Evolutionary conservation across 2,888 invertebrate species (phyloP).

Genomic region (Melinopterus prodromus): DNA sequence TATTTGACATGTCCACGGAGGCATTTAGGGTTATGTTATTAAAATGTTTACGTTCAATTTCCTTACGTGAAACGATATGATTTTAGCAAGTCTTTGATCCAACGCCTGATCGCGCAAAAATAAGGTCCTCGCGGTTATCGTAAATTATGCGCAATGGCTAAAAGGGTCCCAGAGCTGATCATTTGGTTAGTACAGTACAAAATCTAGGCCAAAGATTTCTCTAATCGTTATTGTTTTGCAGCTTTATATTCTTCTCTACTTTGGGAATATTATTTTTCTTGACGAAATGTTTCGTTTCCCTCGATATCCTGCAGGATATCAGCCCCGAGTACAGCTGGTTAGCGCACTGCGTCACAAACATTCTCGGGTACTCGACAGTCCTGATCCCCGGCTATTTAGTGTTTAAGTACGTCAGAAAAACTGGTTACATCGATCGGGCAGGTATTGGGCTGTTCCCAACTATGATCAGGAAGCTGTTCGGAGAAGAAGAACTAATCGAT

Average conservation of each 20-base stretch:
- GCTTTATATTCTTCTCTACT: slow-evolving; percentile 58
- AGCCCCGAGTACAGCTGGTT: slow-evolving; percentile 75
- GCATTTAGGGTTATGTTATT: slow-evolving; percentile 20
- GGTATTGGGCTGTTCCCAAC: slow-evolving; percentile 66
- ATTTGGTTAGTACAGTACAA: slow-evolving; percentile 8
- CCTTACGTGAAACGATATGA: slow-evolving; percentile 9
- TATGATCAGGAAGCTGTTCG: slow-evolving; percentile 64
- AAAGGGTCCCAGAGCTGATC: background rate
- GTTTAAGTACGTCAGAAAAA: slow-evolving; percentile 80
- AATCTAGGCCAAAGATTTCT: background rate
- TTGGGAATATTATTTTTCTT: slow-evolving; percentile 60
- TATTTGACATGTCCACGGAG: slow-evolving; percentile 11
- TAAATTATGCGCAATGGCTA: slow-evolving; percentile 12
- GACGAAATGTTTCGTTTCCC: slow-evolving; percentile 51
- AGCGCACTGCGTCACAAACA: slow-evolving; percentile 78
- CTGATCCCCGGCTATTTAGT: slow-evolving; percentile 85
- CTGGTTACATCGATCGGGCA: slow-evolving; percentile 81
- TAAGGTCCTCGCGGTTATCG: slow-evolving; percentile 10
- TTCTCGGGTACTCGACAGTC: slow-evolving; percentile 88
- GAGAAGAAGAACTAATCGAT: slow-evolving; percentile 61
- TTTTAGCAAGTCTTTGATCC: background rate
- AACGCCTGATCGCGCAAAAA: background rate
- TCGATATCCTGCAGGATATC: slow-evolving; percentile 59
- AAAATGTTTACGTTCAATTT: slow-evolving; percentile 15
- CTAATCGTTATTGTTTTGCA: background rate